Evolutionary conservation across 1,140 invertebrate species (phyloP).

Genomic region (Battus philenor): DNA sequence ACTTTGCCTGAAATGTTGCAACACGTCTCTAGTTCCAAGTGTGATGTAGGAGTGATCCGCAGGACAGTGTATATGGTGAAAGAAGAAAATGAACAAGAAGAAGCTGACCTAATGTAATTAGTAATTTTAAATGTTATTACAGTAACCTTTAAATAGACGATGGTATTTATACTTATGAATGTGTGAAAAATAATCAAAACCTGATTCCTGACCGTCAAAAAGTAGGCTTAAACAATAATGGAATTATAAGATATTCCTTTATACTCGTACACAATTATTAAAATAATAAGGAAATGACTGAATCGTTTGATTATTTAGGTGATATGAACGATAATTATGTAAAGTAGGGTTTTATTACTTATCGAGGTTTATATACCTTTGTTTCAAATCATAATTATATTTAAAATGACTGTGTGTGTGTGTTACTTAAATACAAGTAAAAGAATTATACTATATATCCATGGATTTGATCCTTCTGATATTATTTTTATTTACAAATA

Average conservation of each 20-base stretch:
- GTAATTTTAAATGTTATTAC: constrained; percentile 13
- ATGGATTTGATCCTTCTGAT: too few relatives aligned
- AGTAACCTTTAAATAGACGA: constrained; percentile 13
- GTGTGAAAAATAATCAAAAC: constrained; percentile 4
- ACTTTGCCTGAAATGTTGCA: constrained; percentile 62
- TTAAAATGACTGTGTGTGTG: too few relatives aligned
- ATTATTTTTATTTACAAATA: too few relatives aligned
- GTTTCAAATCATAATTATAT: too few relatives aligned
- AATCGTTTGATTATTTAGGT: constrained; percentile 33
- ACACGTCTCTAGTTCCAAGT: constrained; percentile 45
- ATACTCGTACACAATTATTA: constrained; percentile 19
- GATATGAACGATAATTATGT: constrained; percentile 8
- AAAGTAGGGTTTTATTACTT: background rate
- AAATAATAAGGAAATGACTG: constrained; percentile 31
- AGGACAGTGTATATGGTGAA: constrained; percentile 53
- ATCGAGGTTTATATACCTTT: background rate
- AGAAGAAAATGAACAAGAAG: constrained; percentile 56
- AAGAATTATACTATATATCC: too few relatives aligned
- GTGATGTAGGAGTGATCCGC: constrained; percentile 49
- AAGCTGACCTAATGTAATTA: constrained; percentile 49
- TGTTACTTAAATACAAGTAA: too few relatives aligned
- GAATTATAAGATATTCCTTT: constrained; percentile 8
- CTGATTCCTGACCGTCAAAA: constrained; percentile 13
- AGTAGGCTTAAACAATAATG: constrained; percentile 8
- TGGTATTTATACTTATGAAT: constrained; percentile 6